These are phyloP conservation scores for Rutilus rutilus DNA, from an alignment of 2,113 vertebrate genomes.

Conservation along the genomic window DNA sequence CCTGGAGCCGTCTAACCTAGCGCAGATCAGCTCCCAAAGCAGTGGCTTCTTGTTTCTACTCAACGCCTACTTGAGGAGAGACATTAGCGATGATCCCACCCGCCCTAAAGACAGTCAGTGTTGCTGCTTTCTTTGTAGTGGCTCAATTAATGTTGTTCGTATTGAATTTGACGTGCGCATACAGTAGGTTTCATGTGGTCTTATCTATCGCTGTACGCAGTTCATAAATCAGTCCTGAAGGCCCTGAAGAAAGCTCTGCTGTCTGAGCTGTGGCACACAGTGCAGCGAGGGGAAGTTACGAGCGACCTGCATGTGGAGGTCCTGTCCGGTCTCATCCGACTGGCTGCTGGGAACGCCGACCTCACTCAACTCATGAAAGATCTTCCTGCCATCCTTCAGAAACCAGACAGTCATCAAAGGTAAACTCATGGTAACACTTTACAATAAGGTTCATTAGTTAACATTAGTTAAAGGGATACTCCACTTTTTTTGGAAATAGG, in stretches of 20 bases:
- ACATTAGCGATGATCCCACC: conserved; percentile 60
- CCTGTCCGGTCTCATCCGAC: conserved; percentile 77
- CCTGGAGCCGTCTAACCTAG: conserved; percentile 61
- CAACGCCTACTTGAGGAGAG: conserved; percentile 74
- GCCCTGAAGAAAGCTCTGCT: conserved; percentile 80
- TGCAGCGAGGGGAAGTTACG: conserved; percentile 58
- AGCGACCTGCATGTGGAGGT: conserved; percentile 65
- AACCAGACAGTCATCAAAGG: conserved; percentile 73
- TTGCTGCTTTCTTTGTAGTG: background rate
- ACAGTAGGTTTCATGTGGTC: background rate
- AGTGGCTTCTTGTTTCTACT: conserved; percentile 79
- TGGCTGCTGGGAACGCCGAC: conserved; percentile 65
- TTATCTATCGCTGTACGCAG: conserved; percentile 63
- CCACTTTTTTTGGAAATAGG: too few relatives aligned
- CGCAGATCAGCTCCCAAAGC: conserved; percentile 64
- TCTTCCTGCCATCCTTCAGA: conserved; percentile 78
- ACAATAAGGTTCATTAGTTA: too few relatives aligned
- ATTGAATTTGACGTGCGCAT: background rate
- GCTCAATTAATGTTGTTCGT: background rate
- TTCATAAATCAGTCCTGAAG: conserved; percentile 70
- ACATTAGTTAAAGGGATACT: too few relatives aligned
- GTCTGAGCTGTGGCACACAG: conserved; percentile 67
- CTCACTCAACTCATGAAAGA: conserved; percentile 67
- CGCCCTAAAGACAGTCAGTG: conserved; percentile 70
- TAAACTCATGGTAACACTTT: conserved; percentile 55